Conservation (phyloP, 2,797 vertebrate species). For the Pyrrhura leucotis region DNA sequence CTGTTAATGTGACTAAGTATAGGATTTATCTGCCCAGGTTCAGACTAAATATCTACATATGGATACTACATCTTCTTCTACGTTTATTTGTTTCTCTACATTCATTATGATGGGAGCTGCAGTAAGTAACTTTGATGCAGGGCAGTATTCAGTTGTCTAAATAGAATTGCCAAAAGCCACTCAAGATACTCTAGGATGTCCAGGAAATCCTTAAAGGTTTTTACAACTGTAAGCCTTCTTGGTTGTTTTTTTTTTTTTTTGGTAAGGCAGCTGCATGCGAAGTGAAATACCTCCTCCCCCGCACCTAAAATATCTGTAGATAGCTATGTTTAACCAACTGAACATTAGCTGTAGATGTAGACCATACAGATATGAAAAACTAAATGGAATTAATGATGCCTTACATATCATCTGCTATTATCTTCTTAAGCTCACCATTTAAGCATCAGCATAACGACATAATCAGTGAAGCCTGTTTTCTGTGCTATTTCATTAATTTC, state of each 20-base stretch:
- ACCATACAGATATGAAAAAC: background rate
- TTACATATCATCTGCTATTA: background rate
- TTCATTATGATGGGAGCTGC: background rate
- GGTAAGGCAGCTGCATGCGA: background rate
- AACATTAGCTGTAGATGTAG: background rate
- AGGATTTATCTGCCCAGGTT: background rate
- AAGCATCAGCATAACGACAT: background rate
- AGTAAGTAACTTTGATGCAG: background rate
- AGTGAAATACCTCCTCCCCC: accelerated
- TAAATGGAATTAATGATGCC: background rate
- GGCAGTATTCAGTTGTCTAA: background rate
- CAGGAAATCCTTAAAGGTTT: background rate
- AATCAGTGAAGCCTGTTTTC: background rate
- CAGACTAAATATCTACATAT: background rate
- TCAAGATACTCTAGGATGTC: background rate
- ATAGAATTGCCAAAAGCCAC: background rate
- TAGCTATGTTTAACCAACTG: background rate
- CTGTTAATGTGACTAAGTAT: background rate
- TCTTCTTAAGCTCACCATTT: background rate
- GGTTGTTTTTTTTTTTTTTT: background rate
- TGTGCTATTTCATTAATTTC: background rate
- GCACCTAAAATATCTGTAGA: background rate
- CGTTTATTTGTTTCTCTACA: background rate
- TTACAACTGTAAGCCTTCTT: background rate
- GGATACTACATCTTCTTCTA: background rate